Base-by-base conservation (phyloP, 2,113 vertebrate genomes). In the Asarcornis scutulata region DNA sequence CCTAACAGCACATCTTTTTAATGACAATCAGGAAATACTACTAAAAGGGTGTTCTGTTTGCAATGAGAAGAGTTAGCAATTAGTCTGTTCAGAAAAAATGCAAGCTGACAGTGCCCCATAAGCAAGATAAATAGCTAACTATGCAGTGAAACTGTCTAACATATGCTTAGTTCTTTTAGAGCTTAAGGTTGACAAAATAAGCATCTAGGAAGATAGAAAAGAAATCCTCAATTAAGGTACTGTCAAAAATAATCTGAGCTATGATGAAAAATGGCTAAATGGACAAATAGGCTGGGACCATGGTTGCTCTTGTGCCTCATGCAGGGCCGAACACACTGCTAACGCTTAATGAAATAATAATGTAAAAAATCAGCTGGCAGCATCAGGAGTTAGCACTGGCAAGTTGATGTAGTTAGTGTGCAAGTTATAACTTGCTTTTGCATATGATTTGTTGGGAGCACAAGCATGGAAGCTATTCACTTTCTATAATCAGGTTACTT, bases 111-210 rank as follows among this genome's bases (percentile, higher is more conserved):
- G 59, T 96, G 83, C 44, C 83, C 83, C 26, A 73, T 95, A 96
- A 96, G 62, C 74, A 96, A 94, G 91, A 97, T 89, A 93, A 92
- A 95, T 94, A 86, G 78, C 83, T 81, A 95, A 86, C 80, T 85
- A 62, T 68, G 59, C 67, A 80, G 59, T 66, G 81, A 96, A 94
- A 73, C 81, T 91, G 69, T 52, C 69, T 94, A 93, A 92, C 91
- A 94, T 93, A 93, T 96, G 86, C 92, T 91, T 90, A 72, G 69
- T 9, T 91, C 91, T 89, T 74, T 84, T 60, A 69, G 50, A 96
- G 86, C 88, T 94, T 96, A 93, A 94, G 42, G 78, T 74, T 96
- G 95, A 94, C 84, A 93, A 93, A 95, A 80, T 77, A 95, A 92
- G 58, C 83, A 91, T 92, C 48, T 58, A 89, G 74, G 74, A 94